Conservation (phyloP, 1,140 invertebrate species). For the Heliconius hewitsoni region DNA sequence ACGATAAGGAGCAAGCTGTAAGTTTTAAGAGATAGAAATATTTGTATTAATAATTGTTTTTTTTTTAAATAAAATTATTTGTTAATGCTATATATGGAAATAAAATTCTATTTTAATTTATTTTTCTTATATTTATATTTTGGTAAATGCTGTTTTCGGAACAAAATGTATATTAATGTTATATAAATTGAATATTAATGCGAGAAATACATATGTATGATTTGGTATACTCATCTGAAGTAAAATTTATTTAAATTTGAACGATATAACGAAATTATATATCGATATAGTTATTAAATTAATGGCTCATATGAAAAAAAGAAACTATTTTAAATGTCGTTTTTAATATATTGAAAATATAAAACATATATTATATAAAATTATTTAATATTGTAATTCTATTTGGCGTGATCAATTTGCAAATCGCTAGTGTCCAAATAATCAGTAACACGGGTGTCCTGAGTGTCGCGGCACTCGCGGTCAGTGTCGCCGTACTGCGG, state of each 20-base stretch:
- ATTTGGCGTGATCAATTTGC: conserved; percentile 14
- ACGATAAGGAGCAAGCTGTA: conserved; percentile 62
- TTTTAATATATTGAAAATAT: not conserved
- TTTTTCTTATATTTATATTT: not conserved
- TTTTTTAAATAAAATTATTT: conserved; percentile 7
- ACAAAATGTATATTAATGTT: too few species aligned
- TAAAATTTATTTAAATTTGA: too few species aligned
- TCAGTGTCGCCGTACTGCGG: conserved; percentile 47
- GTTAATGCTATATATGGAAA: not conserved
- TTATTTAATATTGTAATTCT: too few species aligned
- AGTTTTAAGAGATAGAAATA: conserved; percentile 35
- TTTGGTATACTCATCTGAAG: too few species aligned
- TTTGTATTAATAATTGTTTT: not conserved
- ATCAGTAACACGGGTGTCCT: conserved; percentile 40
- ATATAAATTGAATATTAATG: too few species aligned
- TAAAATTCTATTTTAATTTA: not conserved
- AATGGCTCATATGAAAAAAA: too few species aligned
- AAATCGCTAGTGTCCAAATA: conserved; percentile 41
- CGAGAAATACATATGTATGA: too few species aligned
- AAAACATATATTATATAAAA: not conserved
- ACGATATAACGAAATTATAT: too few species aligned
- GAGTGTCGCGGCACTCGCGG: conserved; percentile 34
- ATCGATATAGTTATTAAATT: too few species aligned
- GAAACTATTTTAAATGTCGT: too few species aligned
- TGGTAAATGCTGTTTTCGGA: too few species aligned